These are phyloP conservation scores for Odocoileus hemionus DNA, from an alignment of 2,113 vertebrate genomes.

Conservation along the genomic window DNA sequence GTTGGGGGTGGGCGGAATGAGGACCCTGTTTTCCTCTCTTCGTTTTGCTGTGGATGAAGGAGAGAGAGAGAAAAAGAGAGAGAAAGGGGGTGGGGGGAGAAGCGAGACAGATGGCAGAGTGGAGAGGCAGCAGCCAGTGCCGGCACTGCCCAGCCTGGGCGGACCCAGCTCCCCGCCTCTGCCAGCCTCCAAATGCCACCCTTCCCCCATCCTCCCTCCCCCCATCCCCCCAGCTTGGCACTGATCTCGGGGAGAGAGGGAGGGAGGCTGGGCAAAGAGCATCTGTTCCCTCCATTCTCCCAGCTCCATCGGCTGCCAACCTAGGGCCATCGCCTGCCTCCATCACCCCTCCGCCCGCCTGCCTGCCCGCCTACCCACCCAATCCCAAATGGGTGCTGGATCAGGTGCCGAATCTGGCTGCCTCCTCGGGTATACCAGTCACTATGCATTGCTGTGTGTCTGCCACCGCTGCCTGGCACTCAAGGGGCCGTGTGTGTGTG, in stretches of 20 bases:
- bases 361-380: constrained; percentile 61
- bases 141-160: constrained; percentile 73
- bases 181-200: constrained; percentile 75
- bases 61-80: constrained; percentile 32
- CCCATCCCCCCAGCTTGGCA: constrained; percentile 72
- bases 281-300: constrained; percentile 77
- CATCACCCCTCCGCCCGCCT: constrained; percentile 63
- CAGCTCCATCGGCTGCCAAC: constrained; percentile 76
- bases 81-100: constrained; percentile 64
- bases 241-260: constrained; percentile 65
- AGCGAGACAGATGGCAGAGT: constrained; percentile 74
- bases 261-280: constrained; percentile 73
- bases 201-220: constrained; percentile 68
- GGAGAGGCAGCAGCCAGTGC: constrained; percentile 73
- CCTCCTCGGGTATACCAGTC: constrained; percentile 70
- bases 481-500: constrained; percentile 63
- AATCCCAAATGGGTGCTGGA: constrained; percentile 71
- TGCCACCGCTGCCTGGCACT: constrained; percentile 72
- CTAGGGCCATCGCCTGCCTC: constrained; percentile 73
- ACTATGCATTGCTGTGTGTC: constrained; percentile 68
- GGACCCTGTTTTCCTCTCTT: constrained; percentile 56
- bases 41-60: constrained; percentile 52
- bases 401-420: constrained; percentile 72
- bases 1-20: constrained; percentile 52
- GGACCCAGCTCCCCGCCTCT: constrained; percentile 62